Percentiles rank a stretch among this genome's conserved stretches.
Evolutionary conservation across 2,888 invertebrate genomes (phyloP).

Genomic region (Euzetes globulus): DNA sequence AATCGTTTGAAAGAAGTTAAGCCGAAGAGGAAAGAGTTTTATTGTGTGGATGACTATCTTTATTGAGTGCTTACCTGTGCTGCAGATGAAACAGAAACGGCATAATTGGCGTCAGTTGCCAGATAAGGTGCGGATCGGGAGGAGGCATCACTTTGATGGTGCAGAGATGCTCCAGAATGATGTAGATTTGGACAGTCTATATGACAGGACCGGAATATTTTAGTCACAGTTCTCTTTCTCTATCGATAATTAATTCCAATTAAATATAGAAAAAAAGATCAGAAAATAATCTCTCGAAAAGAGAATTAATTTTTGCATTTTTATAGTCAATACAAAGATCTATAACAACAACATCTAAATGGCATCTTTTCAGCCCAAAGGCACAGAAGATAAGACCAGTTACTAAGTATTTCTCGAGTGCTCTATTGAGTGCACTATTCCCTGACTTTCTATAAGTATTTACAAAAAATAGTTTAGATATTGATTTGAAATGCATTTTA

Average conservation of each 20-base stretch:
- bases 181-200: slow-evolving; percentile 26
- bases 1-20: neutral
- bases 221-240: neutral
- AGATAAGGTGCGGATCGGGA: slow-evolving; percentile 34
- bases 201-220: neutral
- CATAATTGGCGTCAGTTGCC: slow-evolving; percentile 38
- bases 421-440: no score
- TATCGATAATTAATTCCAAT: slow-evolving; percentile 2
- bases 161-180: slow-evolving; percentile 18
- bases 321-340: neutral
- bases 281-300: neutral
- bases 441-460: no score
- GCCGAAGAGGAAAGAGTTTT: neutral
- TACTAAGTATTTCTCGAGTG: no score
- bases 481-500: neutral
- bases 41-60: neutral
- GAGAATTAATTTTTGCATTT: neutral
- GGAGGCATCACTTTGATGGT: slow-evolving; percentile 24
- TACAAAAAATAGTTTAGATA: neutral
- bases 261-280: no score
- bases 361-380: slow-evolving; percentile 3
- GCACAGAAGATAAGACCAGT: no score
- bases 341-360: slow-evolving; percentile 15
- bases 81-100: slow-evolving; percentile 33
- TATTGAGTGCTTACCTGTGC: slow-evolving; percentile 30